phyloP scores from a whole-genome alignment of 2,888 invertebrate genomes.

The Pecten maximus region DNA sequence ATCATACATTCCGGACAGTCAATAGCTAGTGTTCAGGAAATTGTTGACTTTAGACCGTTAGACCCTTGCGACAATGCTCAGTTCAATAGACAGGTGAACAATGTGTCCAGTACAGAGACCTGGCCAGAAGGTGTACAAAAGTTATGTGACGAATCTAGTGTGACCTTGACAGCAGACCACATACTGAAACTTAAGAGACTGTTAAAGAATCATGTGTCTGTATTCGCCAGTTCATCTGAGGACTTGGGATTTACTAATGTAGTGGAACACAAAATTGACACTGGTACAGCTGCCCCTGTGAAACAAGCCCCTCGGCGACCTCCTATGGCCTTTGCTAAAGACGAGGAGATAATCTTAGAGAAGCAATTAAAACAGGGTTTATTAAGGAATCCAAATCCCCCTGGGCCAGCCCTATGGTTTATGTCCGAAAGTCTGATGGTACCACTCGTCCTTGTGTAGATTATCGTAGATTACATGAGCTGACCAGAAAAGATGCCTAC shows the following conservation, averaged over 20 bases:
- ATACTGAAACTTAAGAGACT: conserved; percentile 26
- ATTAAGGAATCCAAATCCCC: conserved; percentile 47
- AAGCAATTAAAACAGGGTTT: conserved; percentile 23
- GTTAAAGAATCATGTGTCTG: conserved; percentile 40
- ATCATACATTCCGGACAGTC: no score
- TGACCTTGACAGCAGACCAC: neutral
- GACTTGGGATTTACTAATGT: no score
- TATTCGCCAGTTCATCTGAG: conserved; percentile 48
- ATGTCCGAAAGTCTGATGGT: conserved; percentile 52
- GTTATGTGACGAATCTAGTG: no score
- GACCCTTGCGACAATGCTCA: no score
- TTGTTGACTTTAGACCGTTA: no score
- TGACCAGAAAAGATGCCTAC: no score
- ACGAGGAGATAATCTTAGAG: no score
- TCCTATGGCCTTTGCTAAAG: conserved; percentile 44
- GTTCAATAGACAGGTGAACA: no score
- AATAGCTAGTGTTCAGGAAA: no score
- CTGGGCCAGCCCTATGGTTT: conserved; percentile 56
- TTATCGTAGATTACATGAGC: no score
- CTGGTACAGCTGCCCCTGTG: conserved; percentile 45
- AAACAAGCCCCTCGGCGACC: conserved; percentile 47
- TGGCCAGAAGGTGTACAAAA: no score
- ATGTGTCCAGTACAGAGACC: no score
- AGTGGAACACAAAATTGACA: conserved; percentile 42
- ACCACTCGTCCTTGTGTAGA: conserved; percentile 53